Base-by-base conservation (phyloP, 2,113 vertebrate species). In the human region DNA sequence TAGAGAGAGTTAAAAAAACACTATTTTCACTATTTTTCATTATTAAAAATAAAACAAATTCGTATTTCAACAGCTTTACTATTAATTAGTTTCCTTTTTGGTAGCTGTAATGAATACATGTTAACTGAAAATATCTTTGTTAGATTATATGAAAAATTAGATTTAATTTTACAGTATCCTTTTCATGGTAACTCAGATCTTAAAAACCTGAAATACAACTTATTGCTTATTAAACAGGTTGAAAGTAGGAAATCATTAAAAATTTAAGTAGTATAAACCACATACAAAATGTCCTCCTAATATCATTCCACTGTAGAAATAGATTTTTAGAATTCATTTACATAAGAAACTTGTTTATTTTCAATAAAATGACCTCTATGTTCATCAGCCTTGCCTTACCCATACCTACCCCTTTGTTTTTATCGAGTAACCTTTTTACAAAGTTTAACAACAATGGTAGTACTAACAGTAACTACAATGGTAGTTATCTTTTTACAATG, bases 21-120 rank as follows among this genome's bases (percentile, higher is more conserved):
- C 57, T 85, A 13, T 87, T 98, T 98, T 97, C 90, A 76, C 61
- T 94, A 70, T 93, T 97, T 98, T 97, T 96, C 88, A 86, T 91
- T 97, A 92, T 98, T 91, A 96, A 97, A 98, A 95, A 95, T 97
- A 38, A 0, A 93, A 23, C 9, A 81, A 78, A 97, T 98, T 97
- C n/a, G 96, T 94, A 98, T 98, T 97, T 97, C 72, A 98, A 30
- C 68, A 87, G 2, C 73, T 95, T 94, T 96, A 72, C 3, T 97
- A 95, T 97, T 98, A 97, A 98, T 95, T 95, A 32, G 0, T n/a
- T 73, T 7, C 64, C 10, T 35, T 79, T 97, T 30, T 91, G 73
- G 93, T 98, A 96, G 95, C 94, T 94, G 80, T 94, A 97, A 95
- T 61, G 55, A 96, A 88, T 52, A 0, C 68, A 40, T 86, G 32